A percentile compares a stretch with the other conserved stretches of the same genome.
Conservation (phyloP, 2,888 invertebrate species). For the Drosophila sordidapex region DNA sequence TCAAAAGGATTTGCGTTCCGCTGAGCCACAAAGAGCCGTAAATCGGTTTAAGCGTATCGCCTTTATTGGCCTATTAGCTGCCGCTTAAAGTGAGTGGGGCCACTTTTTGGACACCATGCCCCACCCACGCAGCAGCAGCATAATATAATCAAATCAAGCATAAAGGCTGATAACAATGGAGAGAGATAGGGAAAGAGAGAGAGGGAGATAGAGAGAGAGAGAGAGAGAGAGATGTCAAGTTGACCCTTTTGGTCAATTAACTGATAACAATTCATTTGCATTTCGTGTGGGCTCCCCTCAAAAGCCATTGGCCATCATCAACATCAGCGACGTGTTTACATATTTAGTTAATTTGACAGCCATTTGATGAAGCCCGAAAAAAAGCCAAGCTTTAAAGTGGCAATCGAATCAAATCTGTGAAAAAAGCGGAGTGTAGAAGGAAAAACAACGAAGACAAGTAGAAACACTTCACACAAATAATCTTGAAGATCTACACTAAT, state of each 20-base stretch:
- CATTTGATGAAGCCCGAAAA: slow-evolving; percentile 47
- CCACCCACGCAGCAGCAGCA: slow-evolving; percentile 43
- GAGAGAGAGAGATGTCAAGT: slow-evolving; percentile 1
- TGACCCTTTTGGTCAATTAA: slow-evolving; percentile 46
- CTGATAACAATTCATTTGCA: slow-evolving; percentile 76
- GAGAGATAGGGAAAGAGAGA: slow-evolving; percentile 2
- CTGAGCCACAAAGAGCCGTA: slow-evolving; percentile 12
- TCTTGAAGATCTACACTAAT: slow-evolving; percentile 38
- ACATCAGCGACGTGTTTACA: slow-evolving; percentile 31
- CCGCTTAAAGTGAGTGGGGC: slow-evolving; percentile 69
- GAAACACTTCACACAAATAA: slow-evolving; percentile 45
- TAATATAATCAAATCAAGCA: slow-evolving; percentile 54
- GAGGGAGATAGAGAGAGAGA: not conserved
- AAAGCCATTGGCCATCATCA: slow-evolving; percentile 11
- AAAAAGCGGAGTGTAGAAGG: not conserved
- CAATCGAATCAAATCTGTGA: slow-evolving; percentile 45
- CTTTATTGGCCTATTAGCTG: slow-evolving; percentile 76
- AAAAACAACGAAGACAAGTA: slow-evolving; percentile 30
- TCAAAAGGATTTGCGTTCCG: slow-evolving; percentile 67
- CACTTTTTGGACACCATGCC: slow-evolving; percentile 51
- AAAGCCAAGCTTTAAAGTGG: slow-evolving; percentile 43
- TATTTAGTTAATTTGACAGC: slow-evolving; percentile 74
- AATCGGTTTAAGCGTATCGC: slow-evolving; percentile 27
- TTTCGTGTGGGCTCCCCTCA: slow-evolving; percentile 52
- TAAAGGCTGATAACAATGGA: slow-evolving; percentile 62